Evolutionary conservation across 2,113 vertebrate species (phyloP), one percentile per base, ranked within the genome.

Genomic region (Podilymbus podiceps): DNA sequence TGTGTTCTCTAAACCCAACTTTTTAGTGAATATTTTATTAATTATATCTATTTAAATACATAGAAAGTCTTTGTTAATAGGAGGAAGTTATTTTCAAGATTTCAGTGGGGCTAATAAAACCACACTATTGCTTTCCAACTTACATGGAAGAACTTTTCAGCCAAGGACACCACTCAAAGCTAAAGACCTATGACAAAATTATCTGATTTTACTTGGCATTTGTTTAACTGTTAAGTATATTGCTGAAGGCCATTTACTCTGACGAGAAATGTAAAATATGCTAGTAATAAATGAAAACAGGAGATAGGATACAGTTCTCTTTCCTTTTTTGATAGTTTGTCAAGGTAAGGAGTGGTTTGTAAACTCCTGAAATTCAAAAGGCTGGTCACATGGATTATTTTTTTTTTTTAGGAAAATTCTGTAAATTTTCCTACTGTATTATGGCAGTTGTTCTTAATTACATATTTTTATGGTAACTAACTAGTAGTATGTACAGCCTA

Each of bases 211-310:
- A 88, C 27, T 75, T 91, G 53, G 30, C 42, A 64, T 91, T 81
- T 89, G 13, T 81, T 93, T 82, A 64, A 68, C 44, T 91, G 44
- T 31, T 77, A 8, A 4, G 15, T 53, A 6, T 38, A 25, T 66
- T 85, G 49, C 44, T 73, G 68, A 82, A 87, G 69, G 69, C 44
- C 21, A 52, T 84, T 90, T 85, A 9, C 6, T 92, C 30, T 56
- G 58, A 60, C 66, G 94, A 89, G 69, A 82, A 95, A 89, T 56
- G 62, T 78, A 79, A 96, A 93, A 75, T 55, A 78, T 90, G 44
- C 17, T 10, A 52, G 15, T 59, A 72, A 71, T 35, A 69, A 84
- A 92, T 87, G 50, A 89, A 84, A 89, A 81, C 33, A 93, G 44
- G 40, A 72, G 56, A 44, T n/a, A 40, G 14, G 47, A 56, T 55